A percentile compares a stretch with the other conserved stretches of the same genome.
phyloP scores from a whole-genome alignment of 1,140 invertebrate genomes.

The Drosophila obscura region DNA sequence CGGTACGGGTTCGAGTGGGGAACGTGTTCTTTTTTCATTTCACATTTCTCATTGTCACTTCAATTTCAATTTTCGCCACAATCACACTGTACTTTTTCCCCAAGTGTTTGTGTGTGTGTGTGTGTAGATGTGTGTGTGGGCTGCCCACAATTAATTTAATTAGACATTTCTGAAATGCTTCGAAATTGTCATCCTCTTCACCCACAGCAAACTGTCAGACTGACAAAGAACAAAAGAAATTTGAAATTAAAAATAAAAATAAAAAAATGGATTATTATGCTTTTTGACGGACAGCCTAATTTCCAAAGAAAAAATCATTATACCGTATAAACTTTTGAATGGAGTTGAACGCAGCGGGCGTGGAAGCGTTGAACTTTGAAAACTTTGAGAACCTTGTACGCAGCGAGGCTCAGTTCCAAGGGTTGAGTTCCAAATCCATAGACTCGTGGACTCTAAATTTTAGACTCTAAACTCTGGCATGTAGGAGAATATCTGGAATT shows the following conservation, averaged over 20 bases:
- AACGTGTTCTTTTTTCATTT: constrained; percentile 41
- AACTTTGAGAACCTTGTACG: neutral
- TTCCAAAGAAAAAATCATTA: constrained; percentile 8
- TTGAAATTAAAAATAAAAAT: constrained; percentile 6
- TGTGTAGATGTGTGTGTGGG: neutral
- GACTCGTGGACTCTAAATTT: no score
- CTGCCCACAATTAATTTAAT: constrained; percentile 60
- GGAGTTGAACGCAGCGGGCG: neutral
- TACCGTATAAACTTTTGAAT: constrained; percentile 5
- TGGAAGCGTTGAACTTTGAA: neutral
- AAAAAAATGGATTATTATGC: constrained; percentile 35
- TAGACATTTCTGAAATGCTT: constrained; percentile 39
- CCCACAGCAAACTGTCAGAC: neutral
- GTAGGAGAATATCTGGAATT: no score
- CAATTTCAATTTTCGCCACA: constrained; percentile 12
- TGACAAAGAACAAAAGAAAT: constrained; percentile 27
- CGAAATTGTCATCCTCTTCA: neutral
- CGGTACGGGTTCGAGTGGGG: neutral
- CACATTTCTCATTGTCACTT: constrained; percentile 13
- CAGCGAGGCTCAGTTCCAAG: no score
- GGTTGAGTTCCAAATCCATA: no score
- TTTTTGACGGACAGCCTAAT: constrained; percentile 51
- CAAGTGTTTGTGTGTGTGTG: no score
- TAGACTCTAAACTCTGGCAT: no score
- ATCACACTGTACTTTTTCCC: no score